Percentiles rank a stretch among this genome's conserved stretches.
These are phyloP conservation scores for Spilosoma lubricipeda DNA, from an alignment of 2,888 invertebrate genomes.

Conservation along the genomic window DNA sequence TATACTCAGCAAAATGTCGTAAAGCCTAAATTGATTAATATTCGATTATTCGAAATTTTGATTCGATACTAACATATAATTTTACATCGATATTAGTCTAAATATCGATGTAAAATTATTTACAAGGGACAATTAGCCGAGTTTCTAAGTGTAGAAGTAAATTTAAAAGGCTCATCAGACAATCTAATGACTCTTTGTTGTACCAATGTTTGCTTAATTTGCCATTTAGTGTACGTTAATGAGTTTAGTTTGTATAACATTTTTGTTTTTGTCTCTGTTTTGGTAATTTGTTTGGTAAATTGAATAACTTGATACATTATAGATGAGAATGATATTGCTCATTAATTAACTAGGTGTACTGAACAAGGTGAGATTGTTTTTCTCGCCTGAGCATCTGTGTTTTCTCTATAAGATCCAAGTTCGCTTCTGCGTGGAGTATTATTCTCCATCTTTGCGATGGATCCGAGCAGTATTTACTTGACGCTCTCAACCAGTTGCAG, in stretches of 20 bases:
- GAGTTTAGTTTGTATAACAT: slow-evolving; percentile 22
- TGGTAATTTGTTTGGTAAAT: slow-evolving; percentile 9
- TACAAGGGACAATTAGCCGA: slow-evolving; percentile 25
- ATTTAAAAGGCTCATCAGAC: slow-evolving; percentile 23
- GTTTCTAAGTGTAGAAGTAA: slow-evolving; percentile 30
- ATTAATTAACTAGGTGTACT: too few species aligned
- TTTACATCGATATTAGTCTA: too few species aligned
- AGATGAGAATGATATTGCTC: background rate
- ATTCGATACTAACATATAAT: background rate
- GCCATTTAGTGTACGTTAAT: slow-evolving; percentile 14
- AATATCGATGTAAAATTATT: slow-evolving; percentile 12
- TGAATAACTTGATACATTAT: background rate
- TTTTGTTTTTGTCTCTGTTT: slow-evolving; percentile 23
- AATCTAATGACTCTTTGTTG: slow-evolving; percentile 31
- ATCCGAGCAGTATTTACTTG: too few species aligned
- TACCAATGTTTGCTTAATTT: slow-evolving; percentile 12
- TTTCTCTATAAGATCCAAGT: too few species aligned
- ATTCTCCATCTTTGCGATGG: too few species aligned
- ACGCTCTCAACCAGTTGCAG: too few species aligned
- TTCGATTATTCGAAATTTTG: background rate
- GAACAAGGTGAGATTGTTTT: too few species aligned
- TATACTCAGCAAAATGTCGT: background rate
- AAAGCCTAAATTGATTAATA: background rate
- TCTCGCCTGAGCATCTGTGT: too few species aligned
- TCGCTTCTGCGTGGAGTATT: too few species aligned